Conservation (phyloP, 92 coral and sea anemone species). For the Epizoanthus illoricatus region DNA sequence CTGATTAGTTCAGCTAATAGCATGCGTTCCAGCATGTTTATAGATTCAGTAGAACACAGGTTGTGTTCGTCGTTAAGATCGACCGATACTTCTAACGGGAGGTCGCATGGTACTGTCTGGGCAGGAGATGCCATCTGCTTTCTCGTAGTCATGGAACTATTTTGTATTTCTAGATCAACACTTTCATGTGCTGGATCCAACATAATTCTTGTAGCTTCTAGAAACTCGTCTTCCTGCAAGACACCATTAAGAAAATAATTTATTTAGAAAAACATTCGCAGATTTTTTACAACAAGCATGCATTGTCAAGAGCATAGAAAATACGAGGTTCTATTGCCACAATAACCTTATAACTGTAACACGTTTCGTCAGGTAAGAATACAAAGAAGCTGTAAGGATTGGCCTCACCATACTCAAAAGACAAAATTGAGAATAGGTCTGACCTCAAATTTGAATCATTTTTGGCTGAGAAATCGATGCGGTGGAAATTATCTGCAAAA, state of each 20-base stretch:
- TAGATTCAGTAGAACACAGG: neutral
- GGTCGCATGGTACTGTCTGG: neutral
- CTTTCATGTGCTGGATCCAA: neutral
- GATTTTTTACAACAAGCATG: no score
- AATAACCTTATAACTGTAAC: no score
- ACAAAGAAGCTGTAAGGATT: no score
- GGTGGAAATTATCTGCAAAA: no score
- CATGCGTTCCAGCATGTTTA: neutral
- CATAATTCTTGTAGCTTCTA: conserved; percentile 20
- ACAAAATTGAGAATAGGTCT: no score
- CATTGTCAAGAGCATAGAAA: no score
- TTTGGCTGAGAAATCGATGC: no score
- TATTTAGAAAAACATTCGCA: neutral
- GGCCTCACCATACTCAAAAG: no score
- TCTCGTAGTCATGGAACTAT: neutral
- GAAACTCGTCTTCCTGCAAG: conserved; percentile 17
- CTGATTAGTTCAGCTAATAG: neutral
- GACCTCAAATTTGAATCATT: no score
- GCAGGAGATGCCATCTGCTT: neutral
- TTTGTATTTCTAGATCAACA: neutral
- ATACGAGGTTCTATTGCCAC: no score
- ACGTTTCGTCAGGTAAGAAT: no score
- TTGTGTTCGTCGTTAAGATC: neutral
- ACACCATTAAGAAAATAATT: neutral
- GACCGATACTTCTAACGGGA: neutral